Evolutionary conservation across 2,888 invertebrate genomes (phyloP).

Genomic region (Belgica antarctica): DNA sequence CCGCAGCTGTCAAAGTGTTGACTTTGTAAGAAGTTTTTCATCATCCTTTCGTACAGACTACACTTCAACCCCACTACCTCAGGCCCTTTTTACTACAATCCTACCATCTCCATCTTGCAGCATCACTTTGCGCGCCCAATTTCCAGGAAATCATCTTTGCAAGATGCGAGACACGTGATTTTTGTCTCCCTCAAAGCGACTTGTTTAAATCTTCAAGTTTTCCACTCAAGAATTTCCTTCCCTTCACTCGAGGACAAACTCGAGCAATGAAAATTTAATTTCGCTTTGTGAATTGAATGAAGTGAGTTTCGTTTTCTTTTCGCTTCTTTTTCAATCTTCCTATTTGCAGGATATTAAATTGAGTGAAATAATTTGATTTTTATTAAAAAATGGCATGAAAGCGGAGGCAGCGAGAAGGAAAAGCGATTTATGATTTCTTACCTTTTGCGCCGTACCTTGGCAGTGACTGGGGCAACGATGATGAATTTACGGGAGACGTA

Average conservation of each 20-base stretch:
- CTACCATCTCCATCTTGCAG: not conserved
- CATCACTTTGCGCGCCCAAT: not conserved
- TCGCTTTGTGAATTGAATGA: slow-evolving; percentile 35
- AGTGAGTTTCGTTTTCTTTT: slow-evolving; percentile 34
- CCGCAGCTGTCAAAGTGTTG: no score
- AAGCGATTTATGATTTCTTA: slow-evolving; percentile 18
- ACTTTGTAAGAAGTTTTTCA: no score
- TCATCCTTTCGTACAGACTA: no score
- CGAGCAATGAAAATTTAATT: slow-evolving; percentile 35
- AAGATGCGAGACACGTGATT: slow-evolving; percentile 4
- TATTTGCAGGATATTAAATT: slow-evolving; percentile 38
- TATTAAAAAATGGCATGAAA: slow-evolving; percentile 35
- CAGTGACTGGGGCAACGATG: not conserved
- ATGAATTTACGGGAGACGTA: not conserved
- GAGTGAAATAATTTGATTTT: slow-evolving; percentile 43
- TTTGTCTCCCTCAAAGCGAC: not conserved
- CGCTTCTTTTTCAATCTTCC: not conserved
- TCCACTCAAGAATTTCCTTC: slow-evolving; percentile 15
- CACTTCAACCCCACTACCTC: no score
- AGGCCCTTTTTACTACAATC: not conserved
- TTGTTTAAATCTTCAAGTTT: not conserved
- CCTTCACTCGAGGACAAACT: slow-evolving; percentile 3
- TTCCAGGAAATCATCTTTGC: not conserved
- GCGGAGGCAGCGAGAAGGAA: not conserved
- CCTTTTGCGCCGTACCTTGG: not conserved